Evolutionary conservation across 1,140 invertebrate genomes (phyloP).

Genomic region (Tigriopus japonicus): DNA sequence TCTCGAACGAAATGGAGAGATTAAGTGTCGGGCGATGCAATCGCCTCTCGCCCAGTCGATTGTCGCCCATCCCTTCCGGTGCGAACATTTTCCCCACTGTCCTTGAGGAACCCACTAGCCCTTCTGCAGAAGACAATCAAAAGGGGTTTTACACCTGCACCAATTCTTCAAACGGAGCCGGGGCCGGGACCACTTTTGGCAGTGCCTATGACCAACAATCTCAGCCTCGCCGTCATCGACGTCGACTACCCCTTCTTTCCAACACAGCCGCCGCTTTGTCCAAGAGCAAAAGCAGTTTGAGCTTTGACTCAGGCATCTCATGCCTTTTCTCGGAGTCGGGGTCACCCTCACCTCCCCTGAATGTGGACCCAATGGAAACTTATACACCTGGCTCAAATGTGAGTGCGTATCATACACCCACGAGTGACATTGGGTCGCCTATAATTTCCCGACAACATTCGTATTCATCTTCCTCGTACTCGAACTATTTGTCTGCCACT

Average conservation of each 20-base stretch:
- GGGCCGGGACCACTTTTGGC: not conserved
- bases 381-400: not conserved
- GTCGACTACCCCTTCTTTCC: not conserved
- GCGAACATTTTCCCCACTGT: not conserved
- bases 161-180: not conserved
- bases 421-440: too few relatives aligned
- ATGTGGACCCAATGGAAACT: not conserved
- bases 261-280: not conserved
- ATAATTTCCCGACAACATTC: not conserved
- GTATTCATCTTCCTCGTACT: not conserved
- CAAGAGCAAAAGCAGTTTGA: not conserved
- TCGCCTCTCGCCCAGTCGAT: not conserved
- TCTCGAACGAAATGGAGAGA: too few relatives aligned
- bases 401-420: not conserved
- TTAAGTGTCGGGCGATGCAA: too few relatives aligned
- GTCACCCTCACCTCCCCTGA: not conserved
- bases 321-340: not conserved
- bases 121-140: not conserved
- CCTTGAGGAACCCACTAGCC: not conserved
- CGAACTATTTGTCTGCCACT: too few relatives aligned
- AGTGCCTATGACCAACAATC: not conserved
- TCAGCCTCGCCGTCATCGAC: not conserved
- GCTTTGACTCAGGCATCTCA: constrained; percentile 6
- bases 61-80: not conserved
- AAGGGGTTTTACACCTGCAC: too few relatives aligned